phyloP scores from a whole-genome alignment of 2,113 vertebrate species.

The Thermophis baileyi region DNA sequence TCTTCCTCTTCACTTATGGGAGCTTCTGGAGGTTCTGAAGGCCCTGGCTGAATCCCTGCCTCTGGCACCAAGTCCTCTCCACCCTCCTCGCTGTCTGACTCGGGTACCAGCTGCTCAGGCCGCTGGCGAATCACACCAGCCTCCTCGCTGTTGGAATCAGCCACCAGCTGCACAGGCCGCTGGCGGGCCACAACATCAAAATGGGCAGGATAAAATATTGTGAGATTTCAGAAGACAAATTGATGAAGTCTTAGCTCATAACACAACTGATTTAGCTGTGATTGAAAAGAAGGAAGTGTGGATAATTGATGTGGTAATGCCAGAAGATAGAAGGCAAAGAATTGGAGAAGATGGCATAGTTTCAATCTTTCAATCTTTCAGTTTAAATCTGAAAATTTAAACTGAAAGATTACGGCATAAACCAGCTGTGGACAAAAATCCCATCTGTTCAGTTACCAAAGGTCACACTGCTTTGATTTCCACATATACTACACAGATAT shows the following conservation, averaged over 20 bases:
- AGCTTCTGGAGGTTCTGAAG: too few species aligned
- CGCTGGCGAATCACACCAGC: too few species aligned
- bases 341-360: not conserved
- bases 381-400: not conserved
- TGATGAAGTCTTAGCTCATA: not conserved
- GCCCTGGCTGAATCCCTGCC: too few species aligned
- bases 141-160: too few species aligned
- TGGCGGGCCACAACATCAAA: too few species aligned
- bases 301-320: not conserved
- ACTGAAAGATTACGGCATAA: not conserved
- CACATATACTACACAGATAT: not conserved
- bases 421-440: not conserved
- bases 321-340: not conserved
- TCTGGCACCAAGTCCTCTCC: too few species aligned
- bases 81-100: too few species aligned
- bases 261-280: not conserved
- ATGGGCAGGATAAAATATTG: not conserved
- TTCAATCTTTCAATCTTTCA: too few species aligned
- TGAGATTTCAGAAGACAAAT: not conserved
- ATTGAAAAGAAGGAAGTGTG: not conserved
- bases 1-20: too few species aligned
- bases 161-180: too few species aligned
- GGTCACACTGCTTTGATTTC: not conserved
- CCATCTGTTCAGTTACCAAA: not conserved
- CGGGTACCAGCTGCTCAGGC: too few species aligned